Evolutionary conservation across 2,888 invertebrate species (phyloP).

Genomic region (Cepaea hortensis): DNA sequence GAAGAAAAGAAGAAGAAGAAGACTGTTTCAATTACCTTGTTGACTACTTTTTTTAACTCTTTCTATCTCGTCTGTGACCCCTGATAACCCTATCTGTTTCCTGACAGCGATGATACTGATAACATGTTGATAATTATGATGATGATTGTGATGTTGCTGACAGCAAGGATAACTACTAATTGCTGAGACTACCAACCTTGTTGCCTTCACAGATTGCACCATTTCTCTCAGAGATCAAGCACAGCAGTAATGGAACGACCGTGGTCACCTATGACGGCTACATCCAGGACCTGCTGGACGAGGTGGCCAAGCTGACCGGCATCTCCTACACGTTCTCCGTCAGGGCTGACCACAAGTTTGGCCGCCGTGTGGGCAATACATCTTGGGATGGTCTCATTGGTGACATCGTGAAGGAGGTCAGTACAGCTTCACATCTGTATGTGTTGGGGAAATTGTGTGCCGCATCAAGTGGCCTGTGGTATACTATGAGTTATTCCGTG

Average conservation of each 20-base stretch:
- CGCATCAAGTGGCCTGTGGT: no score
- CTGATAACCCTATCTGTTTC: no score
- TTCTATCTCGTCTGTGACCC: no score
- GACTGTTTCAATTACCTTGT: not conserved
- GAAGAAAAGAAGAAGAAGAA: not conserved
- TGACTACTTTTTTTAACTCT: no score
- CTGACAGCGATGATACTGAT: not conserved
- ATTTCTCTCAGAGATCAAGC: not conserved
- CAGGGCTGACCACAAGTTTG: conserved; percentile 50
- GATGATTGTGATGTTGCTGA: no score
- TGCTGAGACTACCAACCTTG: not conserved
- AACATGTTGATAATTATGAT: not conserved
- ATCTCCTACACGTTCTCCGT: conserved; percentile 53
- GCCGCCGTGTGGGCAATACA: conserved; percentile 50
- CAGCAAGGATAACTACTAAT: not conserved
- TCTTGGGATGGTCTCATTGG: conserved; percentile 63
- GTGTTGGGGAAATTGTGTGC: not conserved
- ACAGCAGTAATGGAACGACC: conserved; percentile 1
- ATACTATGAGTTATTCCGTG: no score
- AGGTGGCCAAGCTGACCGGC: conserved; percentile 45
- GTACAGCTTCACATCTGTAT: not conserved
- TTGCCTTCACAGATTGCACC: not conserved
- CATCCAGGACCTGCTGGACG: conserved; percentile 61
- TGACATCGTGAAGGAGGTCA: conserved; percentile 58
- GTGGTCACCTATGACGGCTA: conserved; percentile 55